Evolutionary conservation across 2,113 vertebrate species (phyloP).

Genomic region (Lycaon pictus): DNA sequence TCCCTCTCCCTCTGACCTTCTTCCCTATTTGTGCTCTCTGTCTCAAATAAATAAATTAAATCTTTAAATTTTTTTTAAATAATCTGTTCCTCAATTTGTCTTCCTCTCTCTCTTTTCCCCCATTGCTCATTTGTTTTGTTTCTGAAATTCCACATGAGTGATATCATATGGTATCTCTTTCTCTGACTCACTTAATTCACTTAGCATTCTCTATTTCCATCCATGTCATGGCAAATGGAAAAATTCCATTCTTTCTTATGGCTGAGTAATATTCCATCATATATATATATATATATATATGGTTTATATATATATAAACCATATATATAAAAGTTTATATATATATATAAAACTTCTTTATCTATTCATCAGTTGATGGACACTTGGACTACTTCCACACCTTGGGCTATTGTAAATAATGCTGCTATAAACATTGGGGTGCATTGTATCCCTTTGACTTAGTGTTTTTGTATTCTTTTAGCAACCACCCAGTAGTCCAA

Average conservation of each 20-base stretch:
- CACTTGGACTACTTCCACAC: not conserved
- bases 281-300: too few species aligned
- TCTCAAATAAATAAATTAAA: too few species aligned
- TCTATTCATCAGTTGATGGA: not conserved
- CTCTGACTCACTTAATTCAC: not conserved
- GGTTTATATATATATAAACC: too few species aligned
- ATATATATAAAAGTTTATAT: too few species aligned
- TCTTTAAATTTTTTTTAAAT: not conserved
- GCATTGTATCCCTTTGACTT: not conserved
- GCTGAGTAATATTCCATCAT: not conserved
- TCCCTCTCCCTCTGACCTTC: too few species aligned
- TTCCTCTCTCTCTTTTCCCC: not conserved
- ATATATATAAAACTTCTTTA: not conserved
- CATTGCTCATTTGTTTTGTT: not conserved
- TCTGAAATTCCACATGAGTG: not conserved
- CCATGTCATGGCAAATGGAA: not conserved
- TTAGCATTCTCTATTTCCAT: not conserved
- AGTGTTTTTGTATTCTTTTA: not conserved
- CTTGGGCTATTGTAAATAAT: not conserved
- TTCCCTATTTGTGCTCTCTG: too few species aligned
- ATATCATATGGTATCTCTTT: not conserved
- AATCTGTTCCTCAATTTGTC: not conserved
- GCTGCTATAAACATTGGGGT: not conserved
- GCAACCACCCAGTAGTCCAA: not conserved
- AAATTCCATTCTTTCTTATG: not conserved